Percentiles rank a stretch among this genome's conserved stretches.
phyloP scores from a whole-genome alignment of 2,113 vertebrate genomes.

The Electrona antarctica region DNA sequence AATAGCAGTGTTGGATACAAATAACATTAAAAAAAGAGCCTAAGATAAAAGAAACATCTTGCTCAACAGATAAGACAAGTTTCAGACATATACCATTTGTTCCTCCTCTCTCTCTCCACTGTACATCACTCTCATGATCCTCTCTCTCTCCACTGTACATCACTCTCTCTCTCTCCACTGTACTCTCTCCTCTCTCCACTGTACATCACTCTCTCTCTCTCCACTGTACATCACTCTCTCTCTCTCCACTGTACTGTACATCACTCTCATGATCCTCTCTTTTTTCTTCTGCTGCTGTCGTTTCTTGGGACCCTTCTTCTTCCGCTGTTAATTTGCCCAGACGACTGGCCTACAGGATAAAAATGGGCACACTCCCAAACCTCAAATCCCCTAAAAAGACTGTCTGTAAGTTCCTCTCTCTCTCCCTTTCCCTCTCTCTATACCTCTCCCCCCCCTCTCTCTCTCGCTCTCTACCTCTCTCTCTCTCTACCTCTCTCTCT shows the following conservation, averaged over 20 bases:
- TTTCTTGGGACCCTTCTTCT: background rate
- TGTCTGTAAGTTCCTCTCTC: conserved; percentile 83
- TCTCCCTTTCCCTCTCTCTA: conserved; percentile 17
- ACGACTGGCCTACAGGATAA: conserved; percentile 89
- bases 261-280: conserved; percentile 3
- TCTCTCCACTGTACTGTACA: conserved; percentile 19
- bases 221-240: conserved; percentile 17
- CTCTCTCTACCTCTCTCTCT: background rate
- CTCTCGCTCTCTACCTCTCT: no score
- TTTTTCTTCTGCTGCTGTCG: no score
- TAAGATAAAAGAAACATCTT: background rate
- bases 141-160: conserved; percentile 12
- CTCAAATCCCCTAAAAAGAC: conserved; percentile 85
- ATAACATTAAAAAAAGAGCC: background rate
- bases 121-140: conserved; percentile 2
- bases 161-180: conserved; percentile 21
- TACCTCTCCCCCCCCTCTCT: conserved; percentile 18
- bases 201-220: background rate
- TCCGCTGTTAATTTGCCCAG: conserved; percentile 64
- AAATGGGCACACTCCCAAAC: conserved; percentile 84
- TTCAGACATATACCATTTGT: background rate
- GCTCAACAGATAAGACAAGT: background rate
- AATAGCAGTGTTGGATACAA: conserved; percentile 1
- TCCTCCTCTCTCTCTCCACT: conserved; percentile 21
- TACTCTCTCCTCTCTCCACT: background rate